Conservation (phyloP, 1,140 invertebrate genomes). For the Drosophila lini region DNA sequence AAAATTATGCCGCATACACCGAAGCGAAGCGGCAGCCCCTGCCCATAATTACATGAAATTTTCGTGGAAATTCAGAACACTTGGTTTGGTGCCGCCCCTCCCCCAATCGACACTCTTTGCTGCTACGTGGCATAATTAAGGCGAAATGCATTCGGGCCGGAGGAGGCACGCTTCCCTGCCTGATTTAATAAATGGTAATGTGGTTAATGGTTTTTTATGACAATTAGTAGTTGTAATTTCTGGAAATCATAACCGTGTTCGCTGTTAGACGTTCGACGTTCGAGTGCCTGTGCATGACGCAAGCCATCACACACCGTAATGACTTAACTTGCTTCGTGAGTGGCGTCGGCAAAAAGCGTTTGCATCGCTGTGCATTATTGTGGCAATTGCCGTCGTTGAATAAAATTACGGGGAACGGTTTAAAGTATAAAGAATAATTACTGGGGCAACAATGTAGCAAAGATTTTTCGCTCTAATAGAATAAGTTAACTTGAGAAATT, state of each 20-base stretch:
- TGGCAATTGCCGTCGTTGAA: constrained; percentile 11
- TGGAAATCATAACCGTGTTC: constrained; percentile 73
- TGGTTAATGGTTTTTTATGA: constrained; percentile 72
- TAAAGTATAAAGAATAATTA: constrained; percentile 2
- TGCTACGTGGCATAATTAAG: constrained; percentile 78
- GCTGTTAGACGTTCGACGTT: not conserved
- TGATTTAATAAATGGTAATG: constrained; percentile 77
- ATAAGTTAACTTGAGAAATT: constrained; percentile 11
- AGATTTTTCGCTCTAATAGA: constrained; percentile 16
- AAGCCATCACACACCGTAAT: constrained; percentile 55
- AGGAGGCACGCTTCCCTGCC: constrained; percentile 67
- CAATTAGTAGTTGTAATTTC: constrained; percentile 79
- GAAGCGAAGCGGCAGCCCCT: constrained; percentile 23
- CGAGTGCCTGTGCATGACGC: constrained; percentile 41
- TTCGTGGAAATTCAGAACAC: constrained; percentile 76
- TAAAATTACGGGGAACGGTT: constrained; percentile 13
- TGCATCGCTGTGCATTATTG: constrained; percentile 10
- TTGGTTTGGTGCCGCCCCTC: constrained; percentile 9
- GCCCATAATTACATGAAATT: constrained; percentile 72
- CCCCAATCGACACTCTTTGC: constrained; percentile 37
- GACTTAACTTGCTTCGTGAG: constrained; percentile 59
- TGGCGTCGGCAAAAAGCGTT: constrained; percentile 24
- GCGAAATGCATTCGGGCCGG: constrained; percentile 45
- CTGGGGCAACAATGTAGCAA: constrained; percentile 27
- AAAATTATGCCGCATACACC: constrained; percentile 58